These are phyloP conservation scores for Noctua comes DNA, from an alignment of 2,888 invertebrate genomes.

Conservation along the genomic window DNA sequence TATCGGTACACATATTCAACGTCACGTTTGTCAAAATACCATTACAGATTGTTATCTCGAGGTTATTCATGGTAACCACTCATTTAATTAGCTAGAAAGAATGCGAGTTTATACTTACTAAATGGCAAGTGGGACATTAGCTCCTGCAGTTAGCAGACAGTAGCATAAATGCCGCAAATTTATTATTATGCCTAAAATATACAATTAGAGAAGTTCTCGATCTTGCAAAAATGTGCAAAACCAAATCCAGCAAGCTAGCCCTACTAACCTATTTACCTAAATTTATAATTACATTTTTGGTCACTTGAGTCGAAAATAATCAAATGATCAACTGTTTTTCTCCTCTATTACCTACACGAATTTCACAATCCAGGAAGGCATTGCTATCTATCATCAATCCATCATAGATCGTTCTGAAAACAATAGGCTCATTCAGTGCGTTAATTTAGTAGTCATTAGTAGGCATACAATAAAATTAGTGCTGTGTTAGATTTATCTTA, in stretches of 20 bases:
- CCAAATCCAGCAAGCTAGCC: background rate
- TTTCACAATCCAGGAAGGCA: slow-evolving; percentile 46
- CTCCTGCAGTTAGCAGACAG: background rate
- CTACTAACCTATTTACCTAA: background rate
- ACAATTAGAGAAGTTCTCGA: background rate
- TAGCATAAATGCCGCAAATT: background rate
- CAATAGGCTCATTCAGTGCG: slow-evolving; percentile 55
- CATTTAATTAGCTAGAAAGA: background rate
- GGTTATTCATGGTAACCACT: slow-evolving; percentile 14
- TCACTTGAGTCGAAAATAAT: slow-evolving; percentile 20
- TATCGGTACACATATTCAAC: slow-evolving; percentile 39
- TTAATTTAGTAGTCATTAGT: slow-evolving; percentile 40
- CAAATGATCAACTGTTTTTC: slow-evolving; percentile 7
- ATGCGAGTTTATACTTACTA: background rate
- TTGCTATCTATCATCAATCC: slow-evolving; percentile 35
- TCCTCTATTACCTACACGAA: slow-evolving; percentile 8
- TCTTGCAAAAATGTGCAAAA: slow-evolving; percentile 3
- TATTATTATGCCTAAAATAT: background rate
- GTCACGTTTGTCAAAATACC: slow-evolving; percentile 48
- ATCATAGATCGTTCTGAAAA: slow-evolving; percentile 54
- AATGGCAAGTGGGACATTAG: background rate
- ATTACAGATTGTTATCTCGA: slow-evolving; percentile 38
- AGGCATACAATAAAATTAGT: slow-evolving; percentile 55
- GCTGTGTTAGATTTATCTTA: slow-evolving; percentile 32
- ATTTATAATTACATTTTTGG: background rate